Evolutionary conservation across 1,140 invertebrate genomes (phyloP).

Genomic region (Linepithema humile): DNA sequence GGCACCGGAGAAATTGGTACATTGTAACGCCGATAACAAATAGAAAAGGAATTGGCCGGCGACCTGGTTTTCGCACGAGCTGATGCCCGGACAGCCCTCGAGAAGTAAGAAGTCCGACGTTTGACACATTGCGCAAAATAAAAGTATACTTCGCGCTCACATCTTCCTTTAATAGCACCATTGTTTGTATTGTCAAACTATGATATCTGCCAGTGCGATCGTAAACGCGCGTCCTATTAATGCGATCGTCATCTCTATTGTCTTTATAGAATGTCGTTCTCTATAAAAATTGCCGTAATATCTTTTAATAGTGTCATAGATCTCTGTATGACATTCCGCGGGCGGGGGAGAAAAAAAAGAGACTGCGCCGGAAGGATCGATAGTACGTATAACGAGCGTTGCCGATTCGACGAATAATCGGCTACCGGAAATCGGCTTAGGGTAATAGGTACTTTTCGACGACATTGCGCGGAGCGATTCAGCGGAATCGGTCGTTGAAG

Average conservation of each 20-base stretch:
- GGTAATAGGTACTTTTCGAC: conserved; percentile 47
- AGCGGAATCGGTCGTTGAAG: conserved; percentile 54
- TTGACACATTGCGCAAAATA: conserved; percentile 45
- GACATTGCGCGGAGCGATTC: conserved; percentile 57
- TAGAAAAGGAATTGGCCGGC: conserved; percentile 55
- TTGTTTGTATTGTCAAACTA: conserved; percentile 39
- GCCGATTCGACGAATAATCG: conserved; percentile 44
- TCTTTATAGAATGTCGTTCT: background rate
- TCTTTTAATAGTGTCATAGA: conserved; percentile 33
- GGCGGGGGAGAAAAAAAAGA: background rate
- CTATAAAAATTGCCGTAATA: background rate
- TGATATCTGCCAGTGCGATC: conserved; percentile 25
- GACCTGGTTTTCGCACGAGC: conserved; percentile 46
- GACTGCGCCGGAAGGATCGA: background rate
- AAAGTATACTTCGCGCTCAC: conserved; percentile 47
- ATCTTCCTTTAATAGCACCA: conserved; percentile 22
- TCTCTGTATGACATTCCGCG: conserved; percentile 22
- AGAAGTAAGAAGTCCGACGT: conserved; percentile 45
- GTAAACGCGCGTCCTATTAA: conserved; percentile 17
- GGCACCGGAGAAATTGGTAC: conserved; percentile 42
- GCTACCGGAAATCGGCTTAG: conserved; percentile 39
- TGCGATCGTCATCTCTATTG: conserved; percentile 6
- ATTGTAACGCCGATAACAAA: conserved; percentile 57
- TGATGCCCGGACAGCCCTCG: background rate
- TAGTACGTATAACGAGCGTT: conserved; percentile 32